Base-by-base conservation (phyloP, 2,797 vertebrate genomes). In the Limnodromus scolopaceus region DNA sequence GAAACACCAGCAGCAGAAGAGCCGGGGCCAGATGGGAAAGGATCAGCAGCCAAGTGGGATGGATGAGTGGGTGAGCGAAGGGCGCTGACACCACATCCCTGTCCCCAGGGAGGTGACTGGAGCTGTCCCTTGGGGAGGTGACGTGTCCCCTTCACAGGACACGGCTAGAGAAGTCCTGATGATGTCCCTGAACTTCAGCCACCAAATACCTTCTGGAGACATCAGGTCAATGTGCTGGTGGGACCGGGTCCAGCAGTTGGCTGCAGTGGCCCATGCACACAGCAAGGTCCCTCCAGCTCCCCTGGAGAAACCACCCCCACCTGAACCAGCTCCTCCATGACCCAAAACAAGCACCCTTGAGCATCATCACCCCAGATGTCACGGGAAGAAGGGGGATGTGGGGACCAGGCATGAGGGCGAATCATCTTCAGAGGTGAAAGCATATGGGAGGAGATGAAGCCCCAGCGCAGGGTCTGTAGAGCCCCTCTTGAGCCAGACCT, bases 1-100 rank as follows among this genome's bases (percentile, higher is more conserved):
- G 87, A 95, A 97, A 91, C 66, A 93, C 54, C 84, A 91, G 18
- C 54, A 53, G 43, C 6, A 2, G 81, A 93, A 92, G 25, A 91
- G 18, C 43, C 9, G 1, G 25, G 23, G n/a, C 53, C 71, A 85
- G 68, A 95, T 87, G 89, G 80, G 74, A 93, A 94, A 92, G 38
- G 22, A 54, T 53, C 65, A 22, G 57, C 14, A 8, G 43, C 70
- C 30, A 23, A 90, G 68, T 0, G 2, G 68, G 39, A 66, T 89
- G 48, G 61, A 78, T 74, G 72, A 92, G 61, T 57, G 80, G 65
- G 43, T 68, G 87, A 96, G 76, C 0, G 0, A 91, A 95, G 87
- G 69, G 48, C 72, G 51, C 34, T 92, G 83, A 95, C 61, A 84
- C 79, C 41, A 25, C 0, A 1, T 93, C 71, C 68, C 77, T 22